Percentiles rank a stretch among this genome's conserved stretches.
Evolutionary conservation across 2,113 vertebrate genomes (phyloP).

Genomic region (Suricata suricatta): DNA sequence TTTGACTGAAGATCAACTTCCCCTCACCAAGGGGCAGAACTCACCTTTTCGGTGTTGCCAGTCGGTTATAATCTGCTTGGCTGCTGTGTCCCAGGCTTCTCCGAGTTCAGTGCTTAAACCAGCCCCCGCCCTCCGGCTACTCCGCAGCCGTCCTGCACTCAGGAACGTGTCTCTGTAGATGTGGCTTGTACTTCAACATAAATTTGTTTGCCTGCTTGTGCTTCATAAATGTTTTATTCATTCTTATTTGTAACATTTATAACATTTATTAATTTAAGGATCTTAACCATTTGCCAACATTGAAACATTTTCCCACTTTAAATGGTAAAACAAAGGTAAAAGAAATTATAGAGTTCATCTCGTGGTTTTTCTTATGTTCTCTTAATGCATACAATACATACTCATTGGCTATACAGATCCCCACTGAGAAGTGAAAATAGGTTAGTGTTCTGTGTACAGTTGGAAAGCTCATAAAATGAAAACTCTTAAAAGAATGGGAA

Average conservation of each 20-base stretch:
- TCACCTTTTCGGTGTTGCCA: background rate
- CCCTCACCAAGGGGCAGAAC: rapidly evolving
- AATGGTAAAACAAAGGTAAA: too few species aligned
- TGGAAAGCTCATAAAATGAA: background rate
- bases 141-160: background rate
- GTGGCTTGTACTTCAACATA: background rate
- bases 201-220: background rate
- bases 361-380: background rate
- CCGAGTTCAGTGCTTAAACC: background rate
- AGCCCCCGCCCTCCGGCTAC: background rate
- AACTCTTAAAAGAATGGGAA: background rate
- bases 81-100: background rate
- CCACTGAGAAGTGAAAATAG: background rate
- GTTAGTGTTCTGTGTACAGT: background rate
- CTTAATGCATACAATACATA: background rate
- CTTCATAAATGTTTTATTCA: background rate
- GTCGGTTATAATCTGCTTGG: background rate
- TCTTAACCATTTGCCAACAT: background rate
- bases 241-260: background rate
- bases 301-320: background rate
- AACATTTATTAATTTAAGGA: background rate
- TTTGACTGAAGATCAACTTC: rapidly evolving
- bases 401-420: background rate
- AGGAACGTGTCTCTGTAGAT: background rate
- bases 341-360: background rate